phyloP scores from a whole-genome alignment of 2,888 invertebrate genomes.

The Zootermopsis nevadensis region DNA sequence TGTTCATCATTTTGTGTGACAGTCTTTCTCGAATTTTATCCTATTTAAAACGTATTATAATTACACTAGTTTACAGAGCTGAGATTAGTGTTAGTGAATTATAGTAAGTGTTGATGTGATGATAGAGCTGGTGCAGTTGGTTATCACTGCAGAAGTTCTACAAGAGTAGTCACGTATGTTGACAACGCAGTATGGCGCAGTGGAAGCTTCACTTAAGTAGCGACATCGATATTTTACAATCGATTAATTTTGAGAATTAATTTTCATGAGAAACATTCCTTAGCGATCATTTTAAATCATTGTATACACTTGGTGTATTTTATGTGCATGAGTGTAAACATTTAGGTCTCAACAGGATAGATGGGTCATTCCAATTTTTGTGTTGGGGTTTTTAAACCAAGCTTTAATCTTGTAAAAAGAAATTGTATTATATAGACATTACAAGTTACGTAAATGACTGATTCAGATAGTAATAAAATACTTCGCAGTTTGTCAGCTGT shows the following conservation, averaged over 20 bases:
- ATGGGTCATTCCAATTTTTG: constrained; percentile 45
- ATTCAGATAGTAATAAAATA: constrained; percentile 42
- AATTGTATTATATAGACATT: constrained; percentile 32
- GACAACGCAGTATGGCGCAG: neutral
- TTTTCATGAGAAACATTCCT: constrained; percentile 37
- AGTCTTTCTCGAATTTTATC: constrained; percentile 29
- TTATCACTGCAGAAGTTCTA: neutral
- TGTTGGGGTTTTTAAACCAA: constrained; percentile 46
- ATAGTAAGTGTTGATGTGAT: constrained; percentile 25
- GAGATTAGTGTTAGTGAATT: constrained; percentile 13
- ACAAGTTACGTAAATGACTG: constrained; percentile 38
- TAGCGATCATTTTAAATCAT: constrained; percentile 40
- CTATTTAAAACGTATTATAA: constrained; percentile 16
- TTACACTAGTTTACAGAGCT: constrained; percentile 34
- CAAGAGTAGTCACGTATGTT: constrained; percentile 14
- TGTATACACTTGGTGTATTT: constrained; percentile 50
- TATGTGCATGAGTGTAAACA: constrained; percentile 50
- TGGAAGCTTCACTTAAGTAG: constrained; percentile 39
- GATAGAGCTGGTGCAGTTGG: constrained; percentile 21
- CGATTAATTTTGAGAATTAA: constrained; percentile 21
- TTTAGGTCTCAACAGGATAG: constrained; percentile 39
- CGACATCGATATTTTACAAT: constrained; percentile 33
- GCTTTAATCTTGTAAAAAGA: constrained; percentile 47
- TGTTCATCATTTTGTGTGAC: constrained; percentile 26
- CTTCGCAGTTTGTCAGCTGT: neutral